Conservation (phyloP, 53 echinoderm and acorn worm species). For the Patiria pectinifera region DNA sequence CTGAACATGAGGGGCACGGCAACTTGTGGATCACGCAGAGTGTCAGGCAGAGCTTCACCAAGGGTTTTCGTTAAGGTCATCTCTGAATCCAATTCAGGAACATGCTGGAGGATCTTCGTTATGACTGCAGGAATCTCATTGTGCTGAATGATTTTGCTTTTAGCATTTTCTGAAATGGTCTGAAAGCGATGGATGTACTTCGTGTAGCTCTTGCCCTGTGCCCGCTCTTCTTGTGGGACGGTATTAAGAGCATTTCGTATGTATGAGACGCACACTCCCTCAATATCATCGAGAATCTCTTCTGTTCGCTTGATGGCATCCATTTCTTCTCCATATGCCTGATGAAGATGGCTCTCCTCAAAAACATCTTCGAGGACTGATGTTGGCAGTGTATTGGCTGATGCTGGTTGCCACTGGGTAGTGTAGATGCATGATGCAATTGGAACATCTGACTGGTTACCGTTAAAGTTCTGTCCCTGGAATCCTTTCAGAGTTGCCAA, state of each 20-base stretch:
- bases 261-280: conserved; percentile 79
- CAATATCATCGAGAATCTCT: conserved; percentile 65
- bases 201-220: conserved; percentile 68
- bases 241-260: conserved; percentile 79
- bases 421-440: conserved; percentile 82
- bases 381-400: conserved; percentile 73
- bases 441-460: conserved; percentile 61
- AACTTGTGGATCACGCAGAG: conserved; percentile 84
- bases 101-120: conserved; percentile 62
- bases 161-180: conserved; percentile 58
- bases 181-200: conserved; percentile 81
- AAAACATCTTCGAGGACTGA: conserved; percentile 77
- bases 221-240: conserved; percentile 73
- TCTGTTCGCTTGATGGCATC: conserved; percentile 81
- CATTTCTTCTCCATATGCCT: conserved; percentile 72
- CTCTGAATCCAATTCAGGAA: conserved; percentile 86
- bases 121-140: conserved; percentile 75
- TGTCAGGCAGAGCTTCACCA: conserved; percentile 88
- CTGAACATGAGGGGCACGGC: conserved; percentile 88
- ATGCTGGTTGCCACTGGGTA: conserved; percentile 81
- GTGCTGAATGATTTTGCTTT: conserved; percentile 64
- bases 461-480: conserved; percentile 64
- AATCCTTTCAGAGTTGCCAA: conserved; percentile 77
- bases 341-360: conserved; percentile 62
- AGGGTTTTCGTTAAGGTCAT: conserved; percentile 80